Evolutionary conservation across 2,113 vertebrate species (phyloP).

Genomic region (Xenus cinereus): DNA sequence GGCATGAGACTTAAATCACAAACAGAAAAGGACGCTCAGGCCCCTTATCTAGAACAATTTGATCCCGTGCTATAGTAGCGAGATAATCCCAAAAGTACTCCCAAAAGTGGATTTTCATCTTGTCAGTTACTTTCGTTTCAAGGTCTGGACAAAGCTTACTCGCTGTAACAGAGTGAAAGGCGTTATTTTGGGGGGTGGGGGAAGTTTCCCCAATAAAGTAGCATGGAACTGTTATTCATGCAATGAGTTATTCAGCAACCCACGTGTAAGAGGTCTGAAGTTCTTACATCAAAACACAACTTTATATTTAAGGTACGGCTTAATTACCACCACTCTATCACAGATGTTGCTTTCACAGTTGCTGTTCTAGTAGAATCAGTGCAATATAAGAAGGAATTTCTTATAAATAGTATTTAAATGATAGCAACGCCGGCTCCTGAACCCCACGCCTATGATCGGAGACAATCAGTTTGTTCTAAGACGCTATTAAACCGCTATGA

Average conservation of each 20-base stretch:
- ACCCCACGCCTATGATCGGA: accelerated
- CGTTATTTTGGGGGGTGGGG: neutral
- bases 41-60: neutral
- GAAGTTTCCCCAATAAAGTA: neutral
- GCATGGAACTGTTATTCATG: neutral
- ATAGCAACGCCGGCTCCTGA: neutral
- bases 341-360: accelerated
- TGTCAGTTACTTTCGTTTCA: neutral
- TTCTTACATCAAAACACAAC: accelerated
- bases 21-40: neutral
- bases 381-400: neutral
- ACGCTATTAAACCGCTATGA: accelerated
- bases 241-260: neutral
- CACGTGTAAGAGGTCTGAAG: accelerated
- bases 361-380: accelerated
- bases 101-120: neutral
- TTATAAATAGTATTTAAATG: accelerated
- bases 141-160: neutral
- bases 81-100: neutral
- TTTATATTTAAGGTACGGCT: neutral
- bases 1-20: neutral
- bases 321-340: neutral
- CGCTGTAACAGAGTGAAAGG: neutral
- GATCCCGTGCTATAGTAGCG: neutral
- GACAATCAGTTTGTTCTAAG: accelerated